Conservation (phyloP, 2,797 vertebrate genomes). For the Synaphobranchus kaupii region DNA sequence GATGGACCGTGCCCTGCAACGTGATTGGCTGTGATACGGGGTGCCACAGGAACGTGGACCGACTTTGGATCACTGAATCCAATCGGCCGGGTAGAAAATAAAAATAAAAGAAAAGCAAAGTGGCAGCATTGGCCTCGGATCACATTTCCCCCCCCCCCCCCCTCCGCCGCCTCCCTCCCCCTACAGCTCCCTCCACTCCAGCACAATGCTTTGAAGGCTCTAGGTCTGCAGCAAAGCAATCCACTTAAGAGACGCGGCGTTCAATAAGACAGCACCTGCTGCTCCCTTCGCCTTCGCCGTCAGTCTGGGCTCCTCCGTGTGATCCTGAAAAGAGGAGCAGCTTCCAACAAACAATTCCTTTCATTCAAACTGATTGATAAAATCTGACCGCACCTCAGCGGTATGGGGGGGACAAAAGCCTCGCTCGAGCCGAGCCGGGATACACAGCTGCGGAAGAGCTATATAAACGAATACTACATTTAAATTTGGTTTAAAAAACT, state of each 20-base stretch:
- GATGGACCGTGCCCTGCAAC: slow-evolving; percentile 52
- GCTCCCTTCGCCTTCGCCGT: slow-evolving; percentile 23
- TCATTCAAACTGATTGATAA: slow-evolving; percentile 48
- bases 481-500: neutral
- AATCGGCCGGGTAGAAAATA: slow-evolving; percentile 55
- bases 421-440: neutral
- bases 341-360: slow-evolving; percentile 43
- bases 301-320: slow-evolving; percentile 30
- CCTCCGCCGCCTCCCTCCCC: neutral
- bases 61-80: slow-evolving; percentile 51
- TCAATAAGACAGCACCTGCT: slow-evolving; percentile 40
- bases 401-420: slow-evolving; percentile 36
- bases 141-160: slow-evolving; percentile 43
- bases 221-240: slow-evolving; percentile 42
- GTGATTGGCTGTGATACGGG: slow-evolving; percentile 53
- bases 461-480: neutral
- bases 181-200: slow-evolving; percentile 39
- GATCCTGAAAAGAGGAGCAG: slow-evolving; percentile 46
- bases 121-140: slow-evolving; percentile 59
- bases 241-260: slow-evolving; percentile 38
- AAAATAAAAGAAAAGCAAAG: slow-evolving; percentile 41
- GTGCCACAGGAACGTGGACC: slow-evolving; percentile 30
- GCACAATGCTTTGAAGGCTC: slow-evolving; percentile 43
- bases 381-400: slow-evolving; percentile 25
- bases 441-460: neutral